Evolutionary conservation across 2,888 invertebrate species (phyloP).

Genomic region (Gari tellinella): DNA sequence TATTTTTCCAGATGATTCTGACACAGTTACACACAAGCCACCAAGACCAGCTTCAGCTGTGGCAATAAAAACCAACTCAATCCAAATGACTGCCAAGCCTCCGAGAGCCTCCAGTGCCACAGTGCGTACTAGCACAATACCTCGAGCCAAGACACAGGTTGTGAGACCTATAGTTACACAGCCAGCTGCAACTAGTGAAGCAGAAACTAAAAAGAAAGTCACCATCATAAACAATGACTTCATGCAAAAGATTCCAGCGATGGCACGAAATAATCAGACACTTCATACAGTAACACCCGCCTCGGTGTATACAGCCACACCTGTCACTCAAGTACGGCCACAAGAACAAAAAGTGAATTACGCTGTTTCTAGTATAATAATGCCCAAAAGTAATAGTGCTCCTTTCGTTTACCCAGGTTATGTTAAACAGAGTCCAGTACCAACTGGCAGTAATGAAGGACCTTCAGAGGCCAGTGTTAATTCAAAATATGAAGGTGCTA

Average conservation of each 20-base stretch:
- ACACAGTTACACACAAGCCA: conserved; percentile 11
- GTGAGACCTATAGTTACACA: conserved; percentile 72
- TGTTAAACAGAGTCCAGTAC: conserved; percentile 29
- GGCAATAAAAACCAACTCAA: conserved; percentile 35
- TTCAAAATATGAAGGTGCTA: conserved; percentile 55
- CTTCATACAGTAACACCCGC: conserved; percentile 34
- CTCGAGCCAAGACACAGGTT: conserved; percentile 61
- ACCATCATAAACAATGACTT: conserved; percentile 72
- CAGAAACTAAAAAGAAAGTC: conserved; percentile 54
- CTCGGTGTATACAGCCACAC: conserved; percentile 37
- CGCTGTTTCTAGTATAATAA: conserved; percentile 58
- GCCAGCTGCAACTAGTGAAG: conserved; percentile 19
- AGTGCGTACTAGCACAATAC: conserved; percentile 56
- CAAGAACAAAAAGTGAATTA: conserved; percentile 61
- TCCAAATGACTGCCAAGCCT: conserved; percentile 45
- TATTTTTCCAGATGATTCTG: no score
- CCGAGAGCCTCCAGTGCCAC: conserved; percentile 69
- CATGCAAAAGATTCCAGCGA: conserved; percentile 69
- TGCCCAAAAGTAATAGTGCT: conserved; percentile 54
- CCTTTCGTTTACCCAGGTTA: conserved; percentile 47
- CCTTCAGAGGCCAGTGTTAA: conserved; percentile 44
- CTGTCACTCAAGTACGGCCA: conserved; percentile 41
- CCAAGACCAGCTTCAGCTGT: conserved; percentile 73
- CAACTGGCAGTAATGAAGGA: conserved; percentile 38
- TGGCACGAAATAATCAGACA: conserved; percentile 39